Base-by-base conservation (phyloP, 2,113 vertebrate genomes). In the Aix galericulata region DNA sequence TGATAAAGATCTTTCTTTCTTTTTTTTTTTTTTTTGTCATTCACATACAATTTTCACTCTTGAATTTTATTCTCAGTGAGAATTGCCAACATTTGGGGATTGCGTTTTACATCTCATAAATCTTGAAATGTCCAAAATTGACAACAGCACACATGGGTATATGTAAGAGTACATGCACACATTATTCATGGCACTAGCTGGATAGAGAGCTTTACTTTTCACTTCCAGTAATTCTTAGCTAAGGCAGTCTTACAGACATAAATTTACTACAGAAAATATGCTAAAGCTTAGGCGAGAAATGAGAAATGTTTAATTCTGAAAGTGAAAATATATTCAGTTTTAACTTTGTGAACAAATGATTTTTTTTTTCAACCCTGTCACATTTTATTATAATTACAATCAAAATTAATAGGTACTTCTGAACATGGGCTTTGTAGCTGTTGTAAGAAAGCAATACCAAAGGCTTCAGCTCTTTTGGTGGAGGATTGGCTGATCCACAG, bases 281-380 rank as follows among this genome's bases (percentile, higher is more conserved):
- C 21, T 74, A 75, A 82, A 82, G 81, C 60, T 81, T 16, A 85
- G 89, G 88, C 3, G 71, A 97, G 81, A 93, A 84, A 93, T 74
- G 66, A 73, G 82, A 94, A 92, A 81, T 86, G 78, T 91, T 94
- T 88, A 74, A 78, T 86, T 92, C 53, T 71, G 32, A 58, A 93
- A 60, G 93, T 96, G 91, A 12, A 86, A 95, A 96, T 95, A 34
- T 82, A 93, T 92, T 82, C 88, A 74, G 17, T n/a, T 72, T 83
- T 11, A 88, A 73, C 86, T 71, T 21, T 86, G 88, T 67, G 80
- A 93, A 90, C 50, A 91, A 84, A 87, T 78, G 63, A 53, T 71
- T 77, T 31, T 93, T 72, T 77, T 29, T 73, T 69, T 31, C 74
- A 38, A 26, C n/a, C 13, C 46, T 48, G 29, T 40, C 64, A 73